Evolutionary conservation across 2,113 vertebrate genomes (phyloP).

Genomic region (Xiphorhynchus elegans): DNA sequence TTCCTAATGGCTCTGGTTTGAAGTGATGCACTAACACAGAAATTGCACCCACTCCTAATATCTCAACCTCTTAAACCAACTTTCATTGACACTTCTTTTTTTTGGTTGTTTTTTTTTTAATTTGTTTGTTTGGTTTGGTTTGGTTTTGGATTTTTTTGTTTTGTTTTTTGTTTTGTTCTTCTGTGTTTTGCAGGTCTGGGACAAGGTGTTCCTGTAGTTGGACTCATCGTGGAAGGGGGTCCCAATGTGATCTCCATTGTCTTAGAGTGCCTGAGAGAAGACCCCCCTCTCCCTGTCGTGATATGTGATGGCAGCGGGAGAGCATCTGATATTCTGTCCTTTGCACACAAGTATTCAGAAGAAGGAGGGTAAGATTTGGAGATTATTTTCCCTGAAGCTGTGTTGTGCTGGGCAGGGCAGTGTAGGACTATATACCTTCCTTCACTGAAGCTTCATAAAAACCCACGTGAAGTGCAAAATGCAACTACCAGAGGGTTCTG

Average conservation of each 20-base stretch:
- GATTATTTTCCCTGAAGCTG: not conserved
- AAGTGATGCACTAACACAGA: not conserved
- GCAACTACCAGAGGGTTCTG: not conserved
- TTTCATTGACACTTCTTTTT: not conserved
- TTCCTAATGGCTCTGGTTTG: not conserved
- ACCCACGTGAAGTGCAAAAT: not conserved
- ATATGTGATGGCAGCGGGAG: slow-evolving; percentile 95
- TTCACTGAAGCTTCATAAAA: not conserved
- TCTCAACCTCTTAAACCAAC: not conserved
- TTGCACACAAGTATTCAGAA: slow-evolving; percentile 95
- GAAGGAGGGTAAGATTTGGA: slow-evolving; percentile 86
- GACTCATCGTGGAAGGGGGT: slow-evolving; percentile 94
- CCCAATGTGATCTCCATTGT: slow-evolving; percentile 94
- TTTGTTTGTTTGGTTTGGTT: not conserved
- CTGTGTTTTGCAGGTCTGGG: slow-evolving; percentile 84
- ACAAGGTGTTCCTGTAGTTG: slow-evolving; percentile 94
- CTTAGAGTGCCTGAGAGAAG: slow-evolving; percentile 91
- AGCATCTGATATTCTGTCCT: slow-evolving; percentile 93
- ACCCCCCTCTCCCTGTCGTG: slow-evolving; percentile 95
- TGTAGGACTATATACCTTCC: not conserved
- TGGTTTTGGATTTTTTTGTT: too few species aligned
- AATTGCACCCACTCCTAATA: not conserved
- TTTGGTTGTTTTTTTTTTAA: not conserved
- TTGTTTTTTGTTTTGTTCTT: not conserved
- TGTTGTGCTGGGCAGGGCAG: not conserved